These are phyloP conservation scores for Chelonus insularis DNA, from an alignment of 1,140 invertebrate genomes.

Conservation along the genomic window DNA sequence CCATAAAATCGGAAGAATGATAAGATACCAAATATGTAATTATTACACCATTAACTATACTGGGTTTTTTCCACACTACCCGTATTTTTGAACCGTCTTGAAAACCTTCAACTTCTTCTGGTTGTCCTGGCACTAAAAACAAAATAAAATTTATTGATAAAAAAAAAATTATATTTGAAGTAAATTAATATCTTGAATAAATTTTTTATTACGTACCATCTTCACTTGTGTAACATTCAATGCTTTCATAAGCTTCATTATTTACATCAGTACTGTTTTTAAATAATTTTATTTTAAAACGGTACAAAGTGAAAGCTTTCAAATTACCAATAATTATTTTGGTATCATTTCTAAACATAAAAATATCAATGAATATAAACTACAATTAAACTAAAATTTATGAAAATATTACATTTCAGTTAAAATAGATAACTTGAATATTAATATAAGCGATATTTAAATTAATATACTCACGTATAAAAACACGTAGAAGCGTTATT, in stretches of 20 bases:
- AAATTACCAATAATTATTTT: slow-evolving; percentile 59
- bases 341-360: slow-evolving; percentile 54
- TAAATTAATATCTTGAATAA: background rate
- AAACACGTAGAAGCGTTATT: slow-evolving; percentile 42
- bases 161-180: slow-evolving; percentile 16
- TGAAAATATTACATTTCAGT: too few species aligned
- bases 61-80: slow-evolving; percentile 61
- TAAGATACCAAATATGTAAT: slow-evolving; percentile 57
- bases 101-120: slow-evolving; percentile 58
- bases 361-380: slow-evolving; percentile 23
- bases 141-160: slow-evolving; percentile 29
- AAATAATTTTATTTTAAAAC: slow-evolving; percentile 63
- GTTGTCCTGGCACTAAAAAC: slow-evolving; percentile 57
- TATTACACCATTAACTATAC: slow-evolving; percentile 57
- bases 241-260: slow-evolving; percentile 57
- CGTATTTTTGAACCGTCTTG: slow-evolving; percentile 57
- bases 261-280: slow-evolving; percentile 50
- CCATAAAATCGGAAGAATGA: slow-evolving; percentile 49
- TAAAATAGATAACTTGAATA: too few species aligned
- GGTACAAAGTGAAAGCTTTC: slow-evolving; percentile 65
- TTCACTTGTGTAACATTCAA: slow-evolving; percentile 63
- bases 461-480: slow-evolving; percentile 33
- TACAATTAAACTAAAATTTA: too few species aligned
- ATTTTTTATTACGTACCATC: slow-evolving; percentile 39
- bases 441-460: too few species aligned